A percentile compares a stretch with the other conserved stretches of the same genome.
These are phyloP conservation scores for Martes martes DNA, from an alignment of 2,113 vertebrate genomes.

Conservation along the genomic window DNA sequence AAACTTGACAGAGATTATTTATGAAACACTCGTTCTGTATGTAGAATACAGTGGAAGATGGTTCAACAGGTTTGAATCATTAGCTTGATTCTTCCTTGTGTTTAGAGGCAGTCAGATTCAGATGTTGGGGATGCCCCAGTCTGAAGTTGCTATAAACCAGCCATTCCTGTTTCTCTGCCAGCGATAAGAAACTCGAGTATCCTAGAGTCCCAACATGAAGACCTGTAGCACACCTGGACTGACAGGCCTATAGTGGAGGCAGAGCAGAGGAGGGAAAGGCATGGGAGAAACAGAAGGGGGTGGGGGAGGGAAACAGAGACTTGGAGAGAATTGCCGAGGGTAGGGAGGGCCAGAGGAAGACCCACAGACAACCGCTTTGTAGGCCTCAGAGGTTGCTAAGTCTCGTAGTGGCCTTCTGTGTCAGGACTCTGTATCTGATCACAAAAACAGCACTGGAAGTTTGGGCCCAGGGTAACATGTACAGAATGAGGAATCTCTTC, in stretches of 20 bases:
- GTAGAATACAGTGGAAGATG: not conserved
- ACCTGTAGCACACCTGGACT: not conserved
- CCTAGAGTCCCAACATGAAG: not conserved
- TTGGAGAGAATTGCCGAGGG: not conserved
- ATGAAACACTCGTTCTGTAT: not conserved
- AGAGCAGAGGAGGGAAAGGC: not conserved
- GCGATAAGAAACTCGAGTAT: not conserved
- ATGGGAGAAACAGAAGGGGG: not conserved
- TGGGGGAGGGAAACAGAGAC: not conserved
- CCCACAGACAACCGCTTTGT: not conserved
- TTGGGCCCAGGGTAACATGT: not conserved
- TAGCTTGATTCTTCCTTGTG: not conserved
- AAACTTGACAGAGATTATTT: not conserved
- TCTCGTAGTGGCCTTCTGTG: not conserved
- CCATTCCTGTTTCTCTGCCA: not conserved
- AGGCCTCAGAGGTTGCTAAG: not conserved
- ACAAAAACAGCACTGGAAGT: not conserved
- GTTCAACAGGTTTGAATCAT: not conserved
- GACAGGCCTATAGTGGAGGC: not conserved
- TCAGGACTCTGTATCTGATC: not conserved
- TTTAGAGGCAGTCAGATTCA: not conserved
- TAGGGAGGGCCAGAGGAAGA: not conserved
- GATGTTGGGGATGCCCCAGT: not conserved
- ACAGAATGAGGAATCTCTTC: constrained; percentile 20
- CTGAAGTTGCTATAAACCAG: not conserved